Conservation (phyloP, 2,113 vertebrate species). For the Mustelus asterias region DNA sequence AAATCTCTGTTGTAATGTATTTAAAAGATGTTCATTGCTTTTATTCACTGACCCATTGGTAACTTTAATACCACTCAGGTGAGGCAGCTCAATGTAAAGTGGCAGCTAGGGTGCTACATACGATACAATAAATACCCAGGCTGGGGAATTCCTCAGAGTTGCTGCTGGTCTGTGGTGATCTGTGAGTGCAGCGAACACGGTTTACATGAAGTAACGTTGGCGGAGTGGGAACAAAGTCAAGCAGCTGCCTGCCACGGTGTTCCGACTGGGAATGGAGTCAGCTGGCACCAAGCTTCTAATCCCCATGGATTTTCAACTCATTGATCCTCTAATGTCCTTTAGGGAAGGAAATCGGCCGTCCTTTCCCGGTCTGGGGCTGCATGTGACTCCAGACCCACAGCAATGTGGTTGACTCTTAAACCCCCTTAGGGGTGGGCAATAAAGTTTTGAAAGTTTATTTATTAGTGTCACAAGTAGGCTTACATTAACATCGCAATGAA, state of each 20-base stretch:
- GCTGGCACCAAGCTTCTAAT: neutral
- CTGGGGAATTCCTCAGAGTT: neutral
- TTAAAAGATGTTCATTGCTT: neutral
- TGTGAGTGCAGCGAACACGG: neutral
- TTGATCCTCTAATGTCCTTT: neutral
- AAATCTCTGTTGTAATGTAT: neutral
- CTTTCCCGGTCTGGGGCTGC: too few species aligned
- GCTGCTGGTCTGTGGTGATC: neutral
- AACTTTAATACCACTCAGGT: neutral
- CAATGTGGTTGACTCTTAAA: too few species aligned
- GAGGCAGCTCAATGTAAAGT: neutral
- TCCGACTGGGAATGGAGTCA: neutral
- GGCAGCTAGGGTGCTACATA: neutral
- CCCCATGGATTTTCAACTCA: neutral
- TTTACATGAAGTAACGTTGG: neutral
- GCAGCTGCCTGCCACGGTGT: neutral
- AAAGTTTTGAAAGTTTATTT: too few species aligned
- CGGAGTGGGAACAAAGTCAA: neutral
- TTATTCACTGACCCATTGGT: neutral
- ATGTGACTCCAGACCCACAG: too few species aligned
- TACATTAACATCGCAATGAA: too few species aligned
- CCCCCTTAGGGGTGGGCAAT: too few species aligned
- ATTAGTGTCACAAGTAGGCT: too few species aligned
- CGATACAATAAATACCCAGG: neutral
- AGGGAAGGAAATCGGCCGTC: too few species aligned